Percentiles rank a stretch among this genome's conserved stretches.
Conservation (phyloP, 2,888 invertebrate genomes). For the Ptycholaimellus sp. region DNA sequence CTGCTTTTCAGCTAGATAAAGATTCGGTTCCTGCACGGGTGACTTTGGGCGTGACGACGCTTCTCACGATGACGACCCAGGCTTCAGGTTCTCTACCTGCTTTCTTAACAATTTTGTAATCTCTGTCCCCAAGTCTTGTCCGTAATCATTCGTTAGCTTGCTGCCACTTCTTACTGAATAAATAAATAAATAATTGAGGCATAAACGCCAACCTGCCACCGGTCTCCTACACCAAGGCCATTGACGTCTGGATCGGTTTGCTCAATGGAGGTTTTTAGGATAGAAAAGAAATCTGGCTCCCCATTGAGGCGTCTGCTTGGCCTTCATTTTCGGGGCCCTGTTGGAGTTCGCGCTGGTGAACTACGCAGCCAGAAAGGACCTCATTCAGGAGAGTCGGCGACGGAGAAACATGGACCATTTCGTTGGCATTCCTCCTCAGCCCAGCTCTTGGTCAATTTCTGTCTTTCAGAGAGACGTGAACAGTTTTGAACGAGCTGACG, state of each 20-base stretch:
- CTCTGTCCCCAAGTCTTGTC: too few relatives aligned
- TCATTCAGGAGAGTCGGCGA: conserved; percentile 2
- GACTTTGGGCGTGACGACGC: conserved; percentile 59
- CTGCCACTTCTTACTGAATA: too few relatives aligned
- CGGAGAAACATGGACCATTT: not conserved
- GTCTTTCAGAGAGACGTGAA: too few relatives aligned
- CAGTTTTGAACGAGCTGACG: too few relatives aligned
- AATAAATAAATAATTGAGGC: too few relatives aligned
- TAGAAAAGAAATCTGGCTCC: too few relatives aligned
- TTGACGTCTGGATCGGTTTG: conserved; percentile 7
- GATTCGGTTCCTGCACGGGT: conserved; percentile 8
- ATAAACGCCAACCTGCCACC: conserved; percentile 38
- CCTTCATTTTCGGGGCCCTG: conserved; percentile 82
- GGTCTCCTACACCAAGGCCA: conserved; percentile 46
- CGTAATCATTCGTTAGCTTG: too few relatives aligned
- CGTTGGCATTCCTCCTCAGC: too few relatives aligned
- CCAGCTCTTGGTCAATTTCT: too few relatives aligned
- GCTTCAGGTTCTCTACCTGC: too few relatives aligned
- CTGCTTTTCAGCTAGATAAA: not conserved
- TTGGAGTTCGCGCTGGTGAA: conserved; percentile 88
- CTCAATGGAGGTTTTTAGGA: conserved; percentile 53
- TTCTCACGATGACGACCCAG: conserved; percentile 69
- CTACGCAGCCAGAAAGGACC: conserved; percentile 69
- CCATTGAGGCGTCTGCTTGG: conserved; percentile 79
- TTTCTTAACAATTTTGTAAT: too few relatives aligned